A percentile compares a stretch with the other conserved stretches of the same genome.
phyloP scores from a whole-genome alignment of 2,888 invertebrate species.

The Myathropa florea region DNA sequence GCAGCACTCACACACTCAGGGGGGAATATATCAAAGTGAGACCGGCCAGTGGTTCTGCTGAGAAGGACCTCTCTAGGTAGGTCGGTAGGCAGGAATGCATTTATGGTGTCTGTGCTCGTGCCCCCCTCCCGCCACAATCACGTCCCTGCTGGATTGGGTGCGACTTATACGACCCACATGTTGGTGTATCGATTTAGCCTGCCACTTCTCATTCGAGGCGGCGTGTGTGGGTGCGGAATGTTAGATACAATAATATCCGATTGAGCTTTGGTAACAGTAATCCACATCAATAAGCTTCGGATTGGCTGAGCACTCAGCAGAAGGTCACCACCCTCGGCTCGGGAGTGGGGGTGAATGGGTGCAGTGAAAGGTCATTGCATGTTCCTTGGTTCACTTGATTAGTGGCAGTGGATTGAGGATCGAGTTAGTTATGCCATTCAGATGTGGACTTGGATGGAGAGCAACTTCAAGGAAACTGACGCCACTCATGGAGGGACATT shows the following conservation, averaged over 20 bases:
- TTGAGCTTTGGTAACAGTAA: slow-evolving; percentile 66
- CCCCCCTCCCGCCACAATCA: no score
- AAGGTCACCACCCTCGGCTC: slow-evolving; percentile 26
- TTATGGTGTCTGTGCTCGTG: slow-evolving; percentile 14
- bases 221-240: background rate
- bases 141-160: slow-evolving; percentile 30
- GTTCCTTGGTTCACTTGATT: slow-evolving; percentile 1
- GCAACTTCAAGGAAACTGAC: background rate
- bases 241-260: slow-evolving; percentile 61
- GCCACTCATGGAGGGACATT: background rate
- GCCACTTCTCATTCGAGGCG: slow-evolving; percentile 42
- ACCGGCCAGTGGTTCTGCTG: slow-evolving; percentile 5
- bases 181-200: slow-evolving; percentile 39
- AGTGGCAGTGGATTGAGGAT: background rate
- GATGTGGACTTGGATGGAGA: background rate
- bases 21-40: slow-evolving; percentile 24
- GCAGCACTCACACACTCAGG: slow-evolving; percentile 19
- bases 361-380: slow-evolving; percentile 26
- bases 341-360: background rate
- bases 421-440: background rate
- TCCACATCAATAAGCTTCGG: slow-evolving; percentile 53
- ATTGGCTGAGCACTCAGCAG: slow-evolving; percentile 7
- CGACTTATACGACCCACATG: slow-evolving; percentile 16
- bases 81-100: slow-evolving; percentile 48
- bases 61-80: background rate